Evolutionary conservation across 2,888 invertebrate genomes (phyloP), one percentile per base, ranked within the genome.

Genomic region (Malthinus flaveolus): DNA sequence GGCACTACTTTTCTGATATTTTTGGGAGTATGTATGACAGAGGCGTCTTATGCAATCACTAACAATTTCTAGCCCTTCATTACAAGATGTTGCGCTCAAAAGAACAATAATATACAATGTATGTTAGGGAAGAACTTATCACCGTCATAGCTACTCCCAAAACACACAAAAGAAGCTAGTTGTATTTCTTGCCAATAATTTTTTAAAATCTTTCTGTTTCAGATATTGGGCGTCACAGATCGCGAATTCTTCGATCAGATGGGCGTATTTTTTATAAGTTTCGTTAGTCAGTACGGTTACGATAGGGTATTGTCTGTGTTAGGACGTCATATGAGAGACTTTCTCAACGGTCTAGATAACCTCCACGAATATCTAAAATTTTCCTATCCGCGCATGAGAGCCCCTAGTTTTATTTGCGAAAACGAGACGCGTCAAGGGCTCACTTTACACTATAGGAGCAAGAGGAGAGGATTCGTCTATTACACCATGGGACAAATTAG

Each of bases 401-500:
- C 97, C 0, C 98, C 98, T 0, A 95, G 95, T 51, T 98, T 98
- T 77, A 97, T 96, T 69, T 96, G 96, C 73, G 97, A 97, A 78
- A 94, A 95, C 74, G 97, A 98, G 78, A 93, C 94, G 0, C 84
- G 91, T 54, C 90, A 92, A 72, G 97, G 97, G 0, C 81, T 98
- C 61, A 95, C 95, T 0, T 82, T 98, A 56, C 97, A 97, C 79
- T 96, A 96, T 78, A 84, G 95, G 51, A 95, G 95, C 67, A 95
- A 95, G 77, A 82, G 97, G 63, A 85, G 93, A 62, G 97, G 97
- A 0, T 97, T 95, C 76, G 90, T 97, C 4, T 94, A 94, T 78
- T 98, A 98, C 75, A 95, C 97, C 5, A 96, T 96, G 90, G 97
- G 97, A 1, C 96, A 96, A 79, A 95, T 97, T 65, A 84, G 91